A percentile compares a stretch with the other conserved stretches of the same genome.
phyloP scores from a whole-genome alignment of 2,888 invertebrate genomes.

The Lagria hirta region DNA sequence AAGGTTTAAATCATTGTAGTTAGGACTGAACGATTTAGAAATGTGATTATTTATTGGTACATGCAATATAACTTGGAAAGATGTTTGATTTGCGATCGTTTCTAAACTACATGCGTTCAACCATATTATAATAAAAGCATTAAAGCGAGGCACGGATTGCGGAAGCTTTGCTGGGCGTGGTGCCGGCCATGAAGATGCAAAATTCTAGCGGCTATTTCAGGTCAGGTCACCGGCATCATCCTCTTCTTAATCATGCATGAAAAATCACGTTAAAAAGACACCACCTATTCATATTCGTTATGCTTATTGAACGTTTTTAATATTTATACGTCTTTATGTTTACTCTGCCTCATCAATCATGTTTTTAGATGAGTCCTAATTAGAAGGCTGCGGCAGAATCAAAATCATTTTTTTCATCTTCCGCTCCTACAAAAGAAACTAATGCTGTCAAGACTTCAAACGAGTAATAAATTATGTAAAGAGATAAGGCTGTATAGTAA shows the following conservation, averaged over 20 bases:
- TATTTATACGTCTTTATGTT: slow-evolving; percentile 9
- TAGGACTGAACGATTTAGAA: slow-evolving; percentile 11
- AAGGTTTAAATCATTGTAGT: slow-evolving; percentile 8
- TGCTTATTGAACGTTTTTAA: slow-evolving; percentile 14
- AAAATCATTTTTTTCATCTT: too few species aligned
- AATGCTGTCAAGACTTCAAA: too few species aligned
- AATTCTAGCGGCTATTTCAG: slow-evolving; percentile 30
- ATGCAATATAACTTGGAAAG: slow-evolving; percentile 15
- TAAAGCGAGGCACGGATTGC: slow-evolving; percentile 35
- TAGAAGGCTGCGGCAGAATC: too few species aligned
- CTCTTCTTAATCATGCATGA: slow-evolving; percentile 26
- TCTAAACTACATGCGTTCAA: slow-evolving; percentile 22
- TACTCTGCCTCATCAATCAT: slow-evolving; percentile 4
- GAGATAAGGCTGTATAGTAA: too few species aligned
- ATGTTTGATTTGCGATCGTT: slow-evolving; percentile 26
- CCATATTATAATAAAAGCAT: slow-evolving; percentile 29
- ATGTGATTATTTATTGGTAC: slow-evolving; percentile 15
- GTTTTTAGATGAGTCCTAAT: too few species aligned
- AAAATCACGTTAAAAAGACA: slow-evolving; percentile 19
- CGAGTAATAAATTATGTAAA: too few species aligned
- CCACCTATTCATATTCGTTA: slow-evolving; percentile 24
- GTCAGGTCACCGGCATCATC: slow-evolving; percentile 29
- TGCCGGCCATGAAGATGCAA: slow-evolving; percentile 28
- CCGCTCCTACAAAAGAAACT: too few species aligned
- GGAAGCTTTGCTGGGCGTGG: slow-evolving; percentile 41